phyloP scores from a whole-genome alignment of 2,797 vertebrate genomes.

The Xenentodon cancila region DNA sequence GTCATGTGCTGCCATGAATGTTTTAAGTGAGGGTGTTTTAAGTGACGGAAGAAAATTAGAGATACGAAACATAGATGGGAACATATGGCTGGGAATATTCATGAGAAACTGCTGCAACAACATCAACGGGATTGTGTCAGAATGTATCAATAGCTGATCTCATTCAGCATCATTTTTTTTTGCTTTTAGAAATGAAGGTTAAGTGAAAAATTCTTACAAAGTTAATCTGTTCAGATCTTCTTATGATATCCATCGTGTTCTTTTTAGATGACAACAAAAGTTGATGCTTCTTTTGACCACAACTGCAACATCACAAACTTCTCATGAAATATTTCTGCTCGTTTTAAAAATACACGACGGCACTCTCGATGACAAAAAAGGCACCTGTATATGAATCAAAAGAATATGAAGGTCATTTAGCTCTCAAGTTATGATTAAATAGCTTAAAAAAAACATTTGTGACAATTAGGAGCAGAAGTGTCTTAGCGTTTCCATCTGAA shows the following conservation, averaged over 20 bases:
- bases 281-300: conserved; percentile 65
- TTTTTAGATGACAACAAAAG: too few species aligned
- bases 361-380: conserved; percentile 28
- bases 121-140: conserved; percentile 11
- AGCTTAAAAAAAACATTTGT: conserved; percentile 26
- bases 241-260: too few species aligned
- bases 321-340: conserved; percentile 73
- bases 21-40: conserved; percentile 38
- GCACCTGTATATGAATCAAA: neutral
- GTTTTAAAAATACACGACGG: conserved; percentile 67
- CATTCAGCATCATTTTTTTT: conserved; percentile 9
- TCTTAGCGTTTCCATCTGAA: conserved; percentile 11
- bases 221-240: too few species aligned
- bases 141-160: conserved; percentile 45
- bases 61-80: conserved; percentile 11
- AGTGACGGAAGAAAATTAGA: conserved; percentile 22
- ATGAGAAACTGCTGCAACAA: conserved; percentile 12
- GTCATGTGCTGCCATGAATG: conserved; percentile 45
- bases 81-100: conserved; percentile 30
- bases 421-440: conserved; percentile 3
- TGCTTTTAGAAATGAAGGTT: conserved; percentile 32
- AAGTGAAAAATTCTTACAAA: neutral
- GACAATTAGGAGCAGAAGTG: neutral
- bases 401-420: conserved; percentile 18
- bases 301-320: conserved; percentile 52